A percentile compares a stretch with the other conserved stretches of the same genome.
These are phyloP conservation scores for Vidua chalybeata DNA, from an alignment of 2,113 vertebrate genomes.

Conservation along the genomic window DNA sequence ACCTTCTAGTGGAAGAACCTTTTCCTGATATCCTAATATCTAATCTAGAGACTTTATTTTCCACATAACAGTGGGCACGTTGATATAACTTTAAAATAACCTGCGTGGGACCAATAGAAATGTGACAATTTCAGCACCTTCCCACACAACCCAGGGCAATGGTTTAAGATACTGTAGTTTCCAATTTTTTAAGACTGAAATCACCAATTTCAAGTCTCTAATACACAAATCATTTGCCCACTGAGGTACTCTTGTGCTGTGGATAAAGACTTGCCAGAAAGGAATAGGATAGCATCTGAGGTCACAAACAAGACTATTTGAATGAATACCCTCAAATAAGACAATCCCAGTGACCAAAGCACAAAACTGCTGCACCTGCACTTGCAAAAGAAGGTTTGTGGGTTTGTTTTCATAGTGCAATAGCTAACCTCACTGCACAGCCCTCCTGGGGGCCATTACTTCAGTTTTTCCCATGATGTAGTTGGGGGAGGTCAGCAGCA, in stretches of 20 bases:
- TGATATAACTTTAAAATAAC: neutral
- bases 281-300: neutral
- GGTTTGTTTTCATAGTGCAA: conserved; percentile 20
- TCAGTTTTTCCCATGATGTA: neutral
- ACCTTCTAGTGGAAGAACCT: neutral
- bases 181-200: neutral
- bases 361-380: neutral
- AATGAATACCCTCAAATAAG: neutral
- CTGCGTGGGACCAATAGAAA: neutral
- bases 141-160: neutral
- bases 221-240: neutral
- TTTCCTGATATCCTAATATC: neutral
- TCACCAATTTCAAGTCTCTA: neutral
- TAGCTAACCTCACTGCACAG: neutral
- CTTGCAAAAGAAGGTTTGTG: neutral
- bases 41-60: neutral
- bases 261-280: neutral
- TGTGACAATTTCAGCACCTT: neutral
- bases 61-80: neutral
- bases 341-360: neutral
- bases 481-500: neutral
- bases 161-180: neutral
- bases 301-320: neutral
- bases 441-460: neutral
- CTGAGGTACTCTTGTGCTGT: neutral